Percentiles rank a stretch among this genome's conserved stretches.
Conservation (phyloP, 92 coral and sea anemone genomes). For the Zoanthus solanderi region DNA sequence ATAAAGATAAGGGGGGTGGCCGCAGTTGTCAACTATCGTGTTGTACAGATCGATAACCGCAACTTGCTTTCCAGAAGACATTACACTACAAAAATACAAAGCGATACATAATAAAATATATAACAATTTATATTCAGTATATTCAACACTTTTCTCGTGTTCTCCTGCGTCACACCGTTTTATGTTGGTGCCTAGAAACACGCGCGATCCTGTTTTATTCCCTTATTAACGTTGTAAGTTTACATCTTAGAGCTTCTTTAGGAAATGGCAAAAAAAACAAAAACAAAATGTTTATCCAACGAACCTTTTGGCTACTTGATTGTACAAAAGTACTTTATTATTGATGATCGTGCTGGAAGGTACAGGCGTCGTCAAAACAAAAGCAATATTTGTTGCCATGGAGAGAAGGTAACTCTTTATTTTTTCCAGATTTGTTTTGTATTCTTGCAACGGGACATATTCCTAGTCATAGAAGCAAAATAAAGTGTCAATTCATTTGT, state of each 20-base stretch:
- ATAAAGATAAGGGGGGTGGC: slow-evolving; percentile 73
- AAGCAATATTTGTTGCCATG: slow-evolving; percentile 75
- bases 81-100: slow-evolving; percentile 48
- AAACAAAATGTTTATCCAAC: not conserved
- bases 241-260: too few relatives aligned
- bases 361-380: slow-evolving; percentile 81
- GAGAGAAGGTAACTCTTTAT: slow-evolving; percentile 66
- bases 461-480: slow-evolving; percentile 22
- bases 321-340: slow-evolving; percentile 70
- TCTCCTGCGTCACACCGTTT: too few relatives aligned
- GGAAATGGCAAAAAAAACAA: not conserved
- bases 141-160: too few relatives aligned
- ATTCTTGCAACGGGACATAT: slow-evolving; percentile 71
- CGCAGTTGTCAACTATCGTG: slow-evolving; percentile 62
- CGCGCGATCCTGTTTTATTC: too few relatives aligned
- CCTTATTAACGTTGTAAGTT: too few relatives aligned
- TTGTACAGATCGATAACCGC: slow-evolving; percentile 73
- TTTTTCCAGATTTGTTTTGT: slow-evolving; percentile 57
- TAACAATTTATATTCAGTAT: not conserved
- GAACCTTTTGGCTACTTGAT: slow-evolving; percentile 70
- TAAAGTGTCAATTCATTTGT: not conserved
- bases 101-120: not conserved
- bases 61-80: slow-evolving; percentile 61
- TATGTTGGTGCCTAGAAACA: too few relatives aligned
- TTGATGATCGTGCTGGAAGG: slow-evolving; percentile 68